Evolutionary conservation across 2,888 invertebrate species (phyloP).

Genomic region (Papilio protenor): DNA sequence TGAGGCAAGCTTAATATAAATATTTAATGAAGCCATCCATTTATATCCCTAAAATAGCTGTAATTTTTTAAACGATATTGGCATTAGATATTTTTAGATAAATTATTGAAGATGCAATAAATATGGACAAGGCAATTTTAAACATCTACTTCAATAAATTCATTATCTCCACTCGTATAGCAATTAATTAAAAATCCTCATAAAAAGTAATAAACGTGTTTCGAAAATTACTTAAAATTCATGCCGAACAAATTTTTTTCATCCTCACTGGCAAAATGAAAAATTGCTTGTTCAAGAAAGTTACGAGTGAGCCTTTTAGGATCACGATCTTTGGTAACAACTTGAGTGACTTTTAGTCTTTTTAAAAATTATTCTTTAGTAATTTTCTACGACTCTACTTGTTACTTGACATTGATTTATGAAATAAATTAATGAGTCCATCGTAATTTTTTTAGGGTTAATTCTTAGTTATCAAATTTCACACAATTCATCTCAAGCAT

Average conservation of each 20-base stretch:
- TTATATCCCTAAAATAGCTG: background rate
- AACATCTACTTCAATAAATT: background rate
- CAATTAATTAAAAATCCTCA: constrained; percentile 4
- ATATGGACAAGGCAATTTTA: background rate
- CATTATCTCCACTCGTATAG: background rate
- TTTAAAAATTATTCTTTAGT: constrained; percentile 20
- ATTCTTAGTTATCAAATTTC: too few species aligned
- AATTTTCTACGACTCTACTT: constrained; percentile 11
- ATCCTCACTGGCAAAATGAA: constrained; percentile 25
- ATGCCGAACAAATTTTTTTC: constrained; percentile 16
- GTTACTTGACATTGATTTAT: constrained; percentile 5
- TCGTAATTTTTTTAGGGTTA: too few species aligned
- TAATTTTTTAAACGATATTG: background rate
- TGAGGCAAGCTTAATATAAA: background rate
- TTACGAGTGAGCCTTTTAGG: constrained; percentile 28
- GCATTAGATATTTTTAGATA: background rate
- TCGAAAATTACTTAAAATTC: constrained; percentile 18
- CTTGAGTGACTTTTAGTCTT: constrained; percentile 23
- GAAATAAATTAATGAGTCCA: background rate
- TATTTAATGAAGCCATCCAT: background rate
- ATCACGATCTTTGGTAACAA: constrained; percentile 20
- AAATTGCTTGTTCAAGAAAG: constrained; percentile 31
- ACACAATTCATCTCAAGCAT: too few species aligned
- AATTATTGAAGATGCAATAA: background rate
- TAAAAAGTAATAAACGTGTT: constrained; percentile 21